These are phyloP conservation scores for Styela clava DNA, from an alignment of 23 tunicate genomes.

Conservation along the genomic window DNA sequence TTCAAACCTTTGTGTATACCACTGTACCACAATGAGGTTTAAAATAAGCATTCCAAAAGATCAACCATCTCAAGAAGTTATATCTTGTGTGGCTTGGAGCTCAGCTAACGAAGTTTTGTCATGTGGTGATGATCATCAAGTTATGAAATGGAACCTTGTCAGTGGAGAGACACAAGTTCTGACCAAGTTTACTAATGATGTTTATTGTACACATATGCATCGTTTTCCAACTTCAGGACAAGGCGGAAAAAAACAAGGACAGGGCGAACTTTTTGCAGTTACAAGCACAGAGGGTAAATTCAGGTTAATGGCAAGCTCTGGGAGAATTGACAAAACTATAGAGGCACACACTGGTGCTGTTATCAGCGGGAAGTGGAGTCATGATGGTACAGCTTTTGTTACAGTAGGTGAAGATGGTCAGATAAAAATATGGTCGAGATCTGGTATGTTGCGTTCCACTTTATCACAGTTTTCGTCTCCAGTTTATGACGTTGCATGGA, in stretches of 20 bases:
- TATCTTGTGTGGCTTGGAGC: slow-evolving; percentile 75
- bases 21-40: slow-evolving; percentile 51
- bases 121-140: slow-evolving; percentile 72
- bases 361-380: slow-evolving; percentile 81
- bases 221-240: slow-evolving; percentile 42
- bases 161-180: slow-evolving; percentile 55
- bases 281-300: slow-evolving; percentile 91
- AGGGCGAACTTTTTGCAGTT: slow-evolving; percentile 49
- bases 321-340: slow-evolving; percentile 79
- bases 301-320: slow-evolving; percentile 51
- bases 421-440: slow-evolving; percentile 90
- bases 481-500: slow-evolving; percentile 84
- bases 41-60: slow-evolving; percentile 63
- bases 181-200: slow-evolving; percentile 52
- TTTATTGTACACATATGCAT: slow-evolving; percentile 70
- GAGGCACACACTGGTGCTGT: slow-evolving; percentile 92
- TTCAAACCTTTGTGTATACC: too few relatives aligned
- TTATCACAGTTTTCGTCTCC: slow-evolving; percentile 46
- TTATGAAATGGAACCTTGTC: slow-evolving; percentile 65
- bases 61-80: slow-evolving; percentile 49
- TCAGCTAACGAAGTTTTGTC: slow-evolving; percentile 76
- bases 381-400: slow-evolving; percentile 79
- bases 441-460: slow-evolving; percentile 90
- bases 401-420: slow-evolving; percentile 98
- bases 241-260: slow-evolving; percentile 43